A percentile compares a stretch with the other conserved stretches of the same genome.
These are phyloP conservation scores for Polypterus senegalus DNA, from an alignment of 2,113 vertebrate genomes.

Conservation along the genomic window DNA sequence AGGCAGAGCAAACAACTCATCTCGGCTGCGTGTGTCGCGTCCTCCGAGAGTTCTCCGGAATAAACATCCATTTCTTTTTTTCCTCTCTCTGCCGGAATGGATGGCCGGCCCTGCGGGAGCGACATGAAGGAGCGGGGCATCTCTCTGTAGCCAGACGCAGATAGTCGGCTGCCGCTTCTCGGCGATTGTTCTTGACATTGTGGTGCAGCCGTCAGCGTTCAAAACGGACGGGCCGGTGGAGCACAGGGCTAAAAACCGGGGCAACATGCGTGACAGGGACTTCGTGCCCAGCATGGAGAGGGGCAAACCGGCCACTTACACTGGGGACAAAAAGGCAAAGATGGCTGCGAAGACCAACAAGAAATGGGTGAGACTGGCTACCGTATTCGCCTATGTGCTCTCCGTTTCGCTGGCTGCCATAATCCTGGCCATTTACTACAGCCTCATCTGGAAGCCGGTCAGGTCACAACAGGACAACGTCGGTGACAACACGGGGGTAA, in stretches of 20 bases:
- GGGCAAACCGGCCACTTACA: conserved; percentile 93
- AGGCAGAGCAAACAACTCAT: too few relatives aligned
- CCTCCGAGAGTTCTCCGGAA: too few relatives aligned
- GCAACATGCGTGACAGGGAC: conserved; percentile 85
- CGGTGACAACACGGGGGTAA: conserved; percentile 22
- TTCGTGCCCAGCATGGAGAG: conserved; percentile 80
- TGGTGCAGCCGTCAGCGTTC: conserved; percentile 26
- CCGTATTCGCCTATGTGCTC: conserved; percentile 90
- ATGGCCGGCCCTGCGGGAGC: neutral
- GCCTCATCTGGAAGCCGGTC: conserved; percentile 86
- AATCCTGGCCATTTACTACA: conserved; percentile 93
- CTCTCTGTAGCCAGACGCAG: too few relatives aligned
- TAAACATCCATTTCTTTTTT: too few relatives aligned
- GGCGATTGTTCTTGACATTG: too few relatives aligned
- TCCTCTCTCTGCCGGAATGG: too few relatives aligned
- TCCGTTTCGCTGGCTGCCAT: conserved; percentile 95
- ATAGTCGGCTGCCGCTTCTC: too few relatives aligned
- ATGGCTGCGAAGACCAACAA: conserved; percentile 98
- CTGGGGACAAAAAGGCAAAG: conserved; percentile 97
- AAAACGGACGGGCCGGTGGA: conserved; percentile 82
- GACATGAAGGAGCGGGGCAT: too few relatives aligned
- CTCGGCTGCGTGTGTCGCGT: too few relatives aligned
- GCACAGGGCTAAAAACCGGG: conserved; percentile 80
- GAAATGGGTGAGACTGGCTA: conserved; percentile 96
- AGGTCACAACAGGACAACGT: conserved; percentile 34